Percentiles rank a stretch among this genome's conserved stretches.
phyloP scores from a whole-genome alignment of 2,797 vertebrate genomes.

The Melanotaenia maccullochi region DNA sequence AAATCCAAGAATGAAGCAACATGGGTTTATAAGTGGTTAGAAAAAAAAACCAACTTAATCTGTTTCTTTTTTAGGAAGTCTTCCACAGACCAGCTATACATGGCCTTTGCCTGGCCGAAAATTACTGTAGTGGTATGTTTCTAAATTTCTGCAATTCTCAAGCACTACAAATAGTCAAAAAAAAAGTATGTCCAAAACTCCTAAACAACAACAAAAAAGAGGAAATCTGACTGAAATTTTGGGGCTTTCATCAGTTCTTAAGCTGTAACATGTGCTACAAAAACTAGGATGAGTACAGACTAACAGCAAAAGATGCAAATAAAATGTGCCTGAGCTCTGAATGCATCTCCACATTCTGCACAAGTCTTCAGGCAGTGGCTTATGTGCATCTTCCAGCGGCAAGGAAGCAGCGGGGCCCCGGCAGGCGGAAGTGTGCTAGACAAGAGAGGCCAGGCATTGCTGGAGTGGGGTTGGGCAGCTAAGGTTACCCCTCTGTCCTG shows the following conservation, averaged over 20 bases:
- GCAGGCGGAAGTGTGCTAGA: slow-evolving; percentile 67
- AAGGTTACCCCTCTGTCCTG: slow-evolving; percentile 75
- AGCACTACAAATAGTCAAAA: background rate
- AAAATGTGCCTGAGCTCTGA: slow-evolving; percentile 52
- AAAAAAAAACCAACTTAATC: background rate
- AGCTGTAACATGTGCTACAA: slow-evolving; percentile 14
- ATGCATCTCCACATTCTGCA: slow-evolving; percentile 36
- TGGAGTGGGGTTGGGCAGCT: slow-evolving; percentile 61
- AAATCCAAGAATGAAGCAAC: too few relatives aligned
- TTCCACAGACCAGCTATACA: background rate
- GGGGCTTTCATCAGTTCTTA: slow-evolving; percentile 9
- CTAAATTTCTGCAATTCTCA: background rate
- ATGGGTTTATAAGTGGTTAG: background rate
- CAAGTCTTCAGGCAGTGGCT: slow-evolving; percentile 56
- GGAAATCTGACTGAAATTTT: background rate
- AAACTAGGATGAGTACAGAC: slow-evolving; percentile 33
- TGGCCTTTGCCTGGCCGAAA: slow-evolving; percentile 6
- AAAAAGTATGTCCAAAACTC: background rate
- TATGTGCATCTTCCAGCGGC: slow-evolving; percentile 61
- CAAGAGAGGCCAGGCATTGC: slow-evolving; percentile 59
- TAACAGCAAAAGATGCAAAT: slow-evolving; percentile 42
- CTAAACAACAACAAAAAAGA: slow-evolving; percentile 3
- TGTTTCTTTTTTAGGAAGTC: slow-evolving; percentile 1
- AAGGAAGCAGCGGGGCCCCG: slow-evolving; percentile 52
- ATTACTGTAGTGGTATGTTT: background rate